A percentile compares a stretch with the other conserved stretches of the same genome.
phyloP scores from a whole-genome alignment of 2,888 invertebrate species.

The Xestoiulus laeticollis region DNA sequence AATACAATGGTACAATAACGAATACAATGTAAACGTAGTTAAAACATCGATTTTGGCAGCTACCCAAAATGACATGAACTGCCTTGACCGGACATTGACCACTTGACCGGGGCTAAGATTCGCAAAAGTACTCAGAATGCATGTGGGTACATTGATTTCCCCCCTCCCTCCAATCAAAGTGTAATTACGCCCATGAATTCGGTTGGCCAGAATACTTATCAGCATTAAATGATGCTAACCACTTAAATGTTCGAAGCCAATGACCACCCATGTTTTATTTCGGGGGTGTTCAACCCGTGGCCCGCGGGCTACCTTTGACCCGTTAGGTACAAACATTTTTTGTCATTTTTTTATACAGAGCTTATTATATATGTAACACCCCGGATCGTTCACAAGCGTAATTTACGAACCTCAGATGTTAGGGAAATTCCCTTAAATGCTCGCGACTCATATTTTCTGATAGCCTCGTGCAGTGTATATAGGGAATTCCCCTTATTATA shows the following conservation, averaged over 20 bases:
- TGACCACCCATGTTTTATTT: not conserved
- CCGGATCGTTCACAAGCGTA: too few relatives aligned
- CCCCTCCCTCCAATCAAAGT: not conserved
- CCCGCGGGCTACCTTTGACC: too few relatives aligned
- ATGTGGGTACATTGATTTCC: conserved; percentile 7
- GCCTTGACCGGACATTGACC: conserved; percentile 31
- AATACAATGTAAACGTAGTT: not conserved
- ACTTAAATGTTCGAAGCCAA: not conserved
- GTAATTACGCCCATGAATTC: not conserved
- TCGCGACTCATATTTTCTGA: too few relatives aligned
- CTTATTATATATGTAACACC: too few relatives aligned
- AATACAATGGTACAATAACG: not conserved
- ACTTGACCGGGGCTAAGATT: conserved; percentile 20
- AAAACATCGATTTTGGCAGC: conserved; percentile 23
- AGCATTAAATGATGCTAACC: not conserved
- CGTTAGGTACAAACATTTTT: too few relatives aligned
- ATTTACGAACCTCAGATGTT: too few relatives aligned
- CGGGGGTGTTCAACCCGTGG: too few relatives aligned
- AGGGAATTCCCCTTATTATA: too few relatives aligned
- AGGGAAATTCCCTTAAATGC: too few relatives aligned
- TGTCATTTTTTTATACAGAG: too few relatives aligned
- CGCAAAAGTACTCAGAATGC: not conserved
- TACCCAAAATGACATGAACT: not conserved
- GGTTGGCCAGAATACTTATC: not conserved
- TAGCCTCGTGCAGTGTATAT: too few relatives aligned